These are phyloP conservation scores for Dysdera silvatica DNA, from an alignment of 1,140 invertebrate species.

Conservation along the genomic window DNA sequence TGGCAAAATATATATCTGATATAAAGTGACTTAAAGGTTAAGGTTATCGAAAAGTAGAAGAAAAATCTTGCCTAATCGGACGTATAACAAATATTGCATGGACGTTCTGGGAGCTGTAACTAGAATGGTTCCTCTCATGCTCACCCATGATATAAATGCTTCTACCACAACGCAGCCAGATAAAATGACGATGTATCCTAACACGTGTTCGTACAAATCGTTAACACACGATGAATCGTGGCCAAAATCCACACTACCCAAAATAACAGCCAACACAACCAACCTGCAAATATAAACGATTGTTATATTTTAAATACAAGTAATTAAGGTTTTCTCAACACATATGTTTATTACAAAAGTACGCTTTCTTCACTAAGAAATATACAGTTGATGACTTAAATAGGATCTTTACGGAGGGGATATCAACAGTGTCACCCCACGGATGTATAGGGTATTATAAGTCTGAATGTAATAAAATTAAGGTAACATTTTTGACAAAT, in stretches of 20 bases:
- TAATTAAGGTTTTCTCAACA: too few species aligned
- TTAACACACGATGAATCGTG: constrained; percentile 39
- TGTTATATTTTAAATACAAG: neutral
- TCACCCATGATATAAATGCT: constrained; percentile 61
- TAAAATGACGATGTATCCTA: constrained; percentile 63
- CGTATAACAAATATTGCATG: constrained; percentile 75
- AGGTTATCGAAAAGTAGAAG: too few species aligned
- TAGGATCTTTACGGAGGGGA: too few species aligned
- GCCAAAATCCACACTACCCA: constrained; percentile 56
- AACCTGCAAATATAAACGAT: constrained; percentile 48
- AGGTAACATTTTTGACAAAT: too few species aligned
- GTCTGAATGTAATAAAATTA: too few species aligned
- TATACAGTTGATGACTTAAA: too few species aligned
- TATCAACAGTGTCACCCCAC: too few species aligned
- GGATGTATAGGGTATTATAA: too few species aligned
- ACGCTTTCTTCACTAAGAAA: too few species aligned
- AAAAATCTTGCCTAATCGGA: constrained; percentile 69
- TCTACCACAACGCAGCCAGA: constrained; percentile 60
- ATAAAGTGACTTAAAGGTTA: too few species aligned
- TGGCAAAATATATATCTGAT: neutral
- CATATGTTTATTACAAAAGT: too few species aligned
- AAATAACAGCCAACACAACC: constrained; percentile 51
- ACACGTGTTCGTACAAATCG: constrained; percentile 57
- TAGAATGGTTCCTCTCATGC: constrained; percentile 73
- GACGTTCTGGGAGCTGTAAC: constrained; percentile 61